Conservation (phyloP, 2,888 invertebrate species). For the Diachrysia chrysitis region DNA sequence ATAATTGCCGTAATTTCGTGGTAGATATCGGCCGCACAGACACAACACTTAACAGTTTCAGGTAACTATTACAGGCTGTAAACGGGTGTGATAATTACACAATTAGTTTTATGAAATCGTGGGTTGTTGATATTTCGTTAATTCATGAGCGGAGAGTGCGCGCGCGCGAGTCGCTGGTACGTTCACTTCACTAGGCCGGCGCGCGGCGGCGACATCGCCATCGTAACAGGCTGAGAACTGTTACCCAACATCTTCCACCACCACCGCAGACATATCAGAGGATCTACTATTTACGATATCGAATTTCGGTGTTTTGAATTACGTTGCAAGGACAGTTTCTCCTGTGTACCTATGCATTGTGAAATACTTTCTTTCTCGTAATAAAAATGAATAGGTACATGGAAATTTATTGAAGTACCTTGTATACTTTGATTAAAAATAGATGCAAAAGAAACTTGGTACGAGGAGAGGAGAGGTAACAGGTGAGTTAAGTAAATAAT, state of each 20-base stretch:
- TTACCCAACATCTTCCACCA: constrained; percentile 58
- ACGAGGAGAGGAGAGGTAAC: too few relatives aligned
- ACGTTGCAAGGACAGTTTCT: neutral
- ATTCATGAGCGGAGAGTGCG: constrained; percentile 32
- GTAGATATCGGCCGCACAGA: neutral
- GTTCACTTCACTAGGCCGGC: constrained; percentile 48
- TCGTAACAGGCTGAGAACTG: constrained; percentile 45
- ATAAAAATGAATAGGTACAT: too few relatives aligned
- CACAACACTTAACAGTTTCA: constrained; percentile 6
- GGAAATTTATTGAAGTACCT: too few relatives aligned
- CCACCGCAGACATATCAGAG: constrained; percentile 32
- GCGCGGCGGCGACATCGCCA: constrained; percentile 10
- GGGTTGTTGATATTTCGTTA: constrained; percentile 40
- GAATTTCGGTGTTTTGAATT: constrained; percentile 18
- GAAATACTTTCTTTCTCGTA: neutral
- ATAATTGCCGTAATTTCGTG: neutral
- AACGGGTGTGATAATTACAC: constrained; percentile 24
- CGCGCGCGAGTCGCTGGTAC: constrained; percentile 44
- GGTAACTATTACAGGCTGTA: constrained; percentile 10
- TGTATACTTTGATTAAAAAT: too few relatives aligned
- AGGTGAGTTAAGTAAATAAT: too few relatives aligned
- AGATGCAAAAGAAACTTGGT: too few relatives aligned
- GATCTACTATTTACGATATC: constrained; percentile 35
- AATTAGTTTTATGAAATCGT: constrained; percentile 28
- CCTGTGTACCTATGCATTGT: neutral